These are phyloP conservation scores for Conchocele bisecta DNA, from an alignment of 2,888 invertebrate genomes.

Conservation along the genomic window DNA sequence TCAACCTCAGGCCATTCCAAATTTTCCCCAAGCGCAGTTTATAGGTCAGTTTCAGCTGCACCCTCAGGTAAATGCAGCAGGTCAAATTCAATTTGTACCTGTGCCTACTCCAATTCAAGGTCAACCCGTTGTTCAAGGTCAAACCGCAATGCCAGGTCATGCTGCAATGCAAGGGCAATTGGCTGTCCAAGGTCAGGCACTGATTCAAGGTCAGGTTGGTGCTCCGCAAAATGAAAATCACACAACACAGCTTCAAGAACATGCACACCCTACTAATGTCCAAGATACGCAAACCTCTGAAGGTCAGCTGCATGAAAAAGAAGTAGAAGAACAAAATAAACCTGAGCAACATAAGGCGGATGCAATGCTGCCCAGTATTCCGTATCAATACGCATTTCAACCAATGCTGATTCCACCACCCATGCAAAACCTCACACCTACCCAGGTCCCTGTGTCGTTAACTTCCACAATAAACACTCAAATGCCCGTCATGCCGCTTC, in stretches of 20 bases:
- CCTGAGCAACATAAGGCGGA: not conserved
- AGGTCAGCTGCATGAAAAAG: not conserved
- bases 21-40: conserved; percentile 52
- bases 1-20: conserved; percentile 19
- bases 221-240: too few relatives aligned
- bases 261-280: too few relatives aligned
- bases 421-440: too few relatives aligned
- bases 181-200: not conserved
- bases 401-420: conserved; percentile 43
- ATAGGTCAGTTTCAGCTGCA: conserved; percentile 48
- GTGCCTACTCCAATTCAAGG: conserved; percentile 40
- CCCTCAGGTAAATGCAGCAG: conserved; percentile 40
- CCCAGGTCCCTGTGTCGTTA: too few relatives aligned
- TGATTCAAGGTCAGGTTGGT: not conserved
- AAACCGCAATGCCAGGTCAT: conserved; percentile 10
- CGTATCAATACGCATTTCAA: conserved; percentile 46
- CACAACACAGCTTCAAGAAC: too few relatives aligned
- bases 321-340: not conserved
- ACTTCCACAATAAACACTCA: too few relatives aligned
- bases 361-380: not conserved
- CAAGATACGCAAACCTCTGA: not conserved
- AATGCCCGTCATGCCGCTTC: too few relatives aligned
- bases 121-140: conserved; percentile 38
- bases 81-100: conserved; percentile 52
- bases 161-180: conserved; percentile 2